phyloP scores from a whole-genome alignment of 2,113 vertebrate genomes.

The Fulmarus glacialis region DNA sequence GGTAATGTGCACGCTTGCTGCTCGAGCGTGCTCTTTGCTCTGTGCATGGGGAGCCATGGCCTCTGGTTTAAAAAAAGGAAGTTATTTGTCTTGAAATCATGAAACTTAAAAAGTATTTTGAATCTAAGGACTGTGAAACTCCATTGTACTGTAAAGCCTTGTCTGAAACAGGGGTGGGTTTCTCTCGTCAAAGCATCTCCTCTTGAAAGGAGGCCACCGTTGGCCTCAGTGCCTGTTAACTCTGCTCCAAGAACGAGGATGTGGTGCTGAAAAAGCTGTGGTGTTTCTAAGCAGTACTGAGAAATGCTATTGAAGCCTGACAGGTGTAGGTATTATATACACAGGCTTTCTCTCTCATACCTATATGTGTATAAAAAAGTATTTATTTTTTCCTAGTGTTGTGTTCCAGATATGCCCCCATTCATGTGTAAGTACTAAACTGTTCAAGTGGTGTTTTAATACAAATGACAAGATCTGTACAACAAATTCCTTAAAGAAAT shows the following conservation, averaged over 20 bases:
- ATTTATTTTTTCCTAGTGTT: neutral
- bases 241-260: neutral
- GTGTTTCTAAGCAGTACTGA: neutral
- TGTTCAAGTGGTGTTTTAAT: neutral
- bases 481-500: neutral
- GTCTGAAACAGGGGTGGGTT: neutral
- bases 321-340: neutral
- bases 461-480: neutral
- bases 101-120: neutral
- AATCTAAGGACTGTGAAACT: neutral
- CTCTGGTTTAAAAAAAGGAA: neutral
- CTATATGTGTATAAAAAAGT: neutral
- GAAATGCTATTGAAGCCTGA: neutral
- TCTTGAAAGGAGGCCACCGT: neutral
- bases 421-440: neutral
- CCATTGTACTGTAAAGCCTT: neutral
- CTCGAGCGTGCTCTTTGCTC: neutral
- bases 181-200: neutral
- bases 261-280: neutral
- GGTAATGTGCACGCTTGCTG: rapidly evolving
- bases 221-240: neutral
- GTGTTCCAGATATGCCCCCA: neutral
- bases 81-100: neutral
- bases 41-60: neutral
- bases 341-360: neutral